Percentiles rank a stretch among this genome's conserved stretches.
phyloP scores from a whole-genome alignment of 2,888 invertebrate species.

The Drosophila suboccidentalis region DNA sequence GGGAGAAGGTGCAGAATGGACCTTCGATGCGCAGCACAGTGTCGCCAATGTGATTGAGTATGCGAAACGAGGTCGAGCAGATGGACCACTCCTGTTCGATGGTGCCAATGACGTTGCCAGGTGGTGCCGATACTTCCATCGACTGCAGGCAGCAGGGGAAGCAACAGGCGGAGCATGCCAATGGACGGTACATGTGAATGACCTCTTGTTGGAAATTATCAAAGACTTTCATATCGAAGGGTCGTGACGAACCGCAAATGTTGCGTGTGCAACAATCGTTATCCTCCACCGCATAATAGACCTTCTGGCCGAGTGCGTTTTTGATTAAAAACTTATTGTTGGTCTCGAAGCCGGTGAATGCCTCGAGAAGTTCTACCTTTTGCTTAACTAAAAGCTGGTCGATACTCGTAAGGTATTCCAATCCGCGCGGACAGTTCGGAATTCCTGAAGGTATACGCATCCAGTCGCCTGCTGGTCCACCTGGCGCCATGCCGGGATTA shows the following conservation, averaged over 20 bases:
- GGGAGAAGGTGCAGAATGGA: constrained; percentile 91
- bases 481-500: constrained; percentile 38
- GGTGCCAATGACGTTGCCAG: constrained; percentile 89
- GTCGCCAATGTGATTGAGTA: constrained; percentile 91
- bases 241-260: constrained; percentile 92
- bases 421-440: constrained; percentile 93
- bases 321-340: constrained; percentile 95
- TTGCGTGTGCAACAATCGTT: constrained; percentile 94
- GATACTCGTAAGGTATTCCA: constrained; percentile 96
- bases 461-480: constrained; percentile 88
- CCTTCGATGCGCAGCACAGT: constrained; percentile 92
- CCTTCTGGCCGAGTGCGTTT: constrained; percentile 91
- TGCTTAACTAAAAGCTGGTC: constrained; percentile 93
- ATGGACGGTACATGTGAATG: constrained; percentile 93
- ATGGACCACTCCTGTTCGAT: constrained; percentile 92
- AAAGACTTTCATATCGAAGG: constrained; percentile 94
- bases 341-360: constrained; percentile 93
- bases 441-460: constrained; percentile 91
- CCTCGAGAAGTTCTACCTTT: constrained; percentile 91
- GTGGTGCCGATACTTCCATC: constrained; percentile 92
- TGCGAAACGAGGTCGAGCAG: constrained; percentile 90
- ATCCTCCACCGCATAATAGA: constrained; percentile 93
- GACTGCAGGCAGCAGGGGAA: constrained; percentile 94
- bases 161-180: constrained; percentile 93
- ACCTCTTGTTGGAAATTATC: constrained; percentile 94